Evolutionary conservation across 1,140 invertebrate genomes (phyloP), one percentile per base, ranked within the genome.

Genomic region (Leguminivora glycinivorella): DNA sequence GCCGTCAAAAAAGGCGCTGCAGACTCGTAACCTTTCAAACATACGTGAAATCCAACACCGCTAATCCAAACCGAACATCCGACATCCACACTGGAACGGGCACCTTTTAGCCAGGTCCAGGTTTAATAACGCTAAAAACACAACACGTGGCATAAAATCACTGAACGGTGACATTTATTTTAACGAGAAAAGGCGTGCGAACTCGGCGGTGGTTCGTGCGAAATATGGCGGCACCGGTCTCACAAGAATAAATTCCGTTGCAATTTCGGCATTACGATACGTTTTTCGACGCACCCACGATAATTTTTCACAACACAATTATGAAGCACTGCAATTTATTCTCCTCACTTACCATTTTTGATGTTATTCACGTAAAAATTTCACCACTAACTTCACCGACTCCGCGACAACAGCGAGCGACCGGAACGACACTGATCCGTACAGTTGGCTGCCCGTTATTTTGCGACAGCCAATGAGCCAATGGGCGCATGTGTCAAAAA

Each of bases 71-170:
- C 34, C 60, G 9, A 67, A 66, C 34, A 56, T 34, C 66, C n/a
- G 34, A 73, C 69, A 68, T 69, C 67, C 72, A 75, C 76, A 58
- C 34, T 25, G 71, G 70, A 71, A 70, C 69, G n/a, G 34, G 69
- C 60, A 52, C 43, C 34, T 52, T 58, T 66, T 38, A 7, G 71
- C 72, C 43, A 24, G 60, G 34, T 58, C 66, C 29, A 24, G 58
- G 68, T 63, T 22, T 43, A 47, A 26, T 72, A 72, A 72, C 72
- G 66, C 69, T 67, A 40, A 80, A 78, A 85, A 82, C 80, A 90
- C 82, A 83, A 88, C 89, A 91, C 89, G 89, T 91, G 89, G 89
- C 88, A 86, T 84, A 87, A 84, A 88, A 89, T 90, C 89, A 89
- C 84, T 90, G 89, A 85, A 90, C 86, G 81, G 82, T 89, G 83